A percentile compares a stretch with the other conserved stretches of the same genome.
Conservation (phyloP, 2,888 invertebrate species). For the Melinopterus prodromus region DNA sequence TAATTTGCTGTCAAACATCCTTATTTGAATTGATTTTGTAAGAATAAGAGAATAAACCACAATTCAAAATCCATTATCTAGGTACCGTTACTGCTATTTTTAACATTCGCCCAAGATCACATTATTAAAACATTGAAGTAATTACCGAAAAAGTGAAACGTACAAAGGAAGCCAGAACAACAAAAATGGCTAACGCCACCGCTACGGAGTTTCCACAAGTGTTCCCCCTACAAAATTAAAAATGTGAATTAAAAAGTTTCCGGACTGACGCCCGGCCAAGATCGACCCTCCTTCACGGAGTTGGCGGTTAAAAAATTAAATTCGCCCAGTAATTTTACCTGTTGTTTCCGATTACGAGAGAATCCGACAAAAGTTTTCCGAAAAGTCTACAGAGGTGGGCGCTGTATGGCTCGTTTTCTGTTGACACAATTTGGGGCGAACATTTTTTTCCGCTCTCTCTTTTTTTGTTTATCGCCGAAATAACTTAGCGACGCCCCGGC, state of each 20-base stretch:
- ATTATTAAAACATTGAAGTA: not conserved
- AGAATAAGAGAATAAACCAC: too few relatives aligned
- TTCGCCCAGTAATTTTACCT: not conserved
- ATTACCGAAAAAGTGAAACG: not conserved
- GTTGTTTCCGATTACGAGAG: not conserved
- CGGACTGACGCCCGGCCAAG: not conserved
- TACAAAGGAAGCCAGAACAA: not conserved
- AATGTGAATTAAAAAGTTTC: not conserved
- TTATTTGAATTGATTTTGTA: too few relatives aligned
- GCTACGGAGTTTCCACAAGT: not conserved
- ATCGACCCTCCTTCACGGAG: not conserved
- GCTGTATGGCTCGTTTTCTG: not conserved
- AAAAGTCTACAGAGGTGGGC: not conserved
- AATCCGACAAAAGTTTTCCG: not conserved
- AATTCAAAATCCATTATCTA: too few relatives aligned
- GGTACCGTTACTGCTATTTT: too few relatives aligned
- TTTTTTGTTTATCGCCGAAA: slow-evolving; percentile 4
- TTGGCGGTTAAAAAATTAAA: not conserved
- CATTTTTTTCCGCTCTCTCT: not conserved
- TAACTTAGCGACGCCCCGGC: not conserved
- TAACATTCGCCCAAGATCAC: too few relatives aligned
- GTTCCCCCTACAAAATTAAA: not conserved
- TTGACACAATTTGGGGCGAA: not conserved
- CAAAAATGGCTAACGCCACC: not conserved
- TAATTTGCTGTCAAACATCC: too few relatives aligned